These are phyloP conservation scores for Jordanella pulchra DNA, from an alignment of 2,797 vertebrate genomes.

Conservation along the genomic window DNA sequence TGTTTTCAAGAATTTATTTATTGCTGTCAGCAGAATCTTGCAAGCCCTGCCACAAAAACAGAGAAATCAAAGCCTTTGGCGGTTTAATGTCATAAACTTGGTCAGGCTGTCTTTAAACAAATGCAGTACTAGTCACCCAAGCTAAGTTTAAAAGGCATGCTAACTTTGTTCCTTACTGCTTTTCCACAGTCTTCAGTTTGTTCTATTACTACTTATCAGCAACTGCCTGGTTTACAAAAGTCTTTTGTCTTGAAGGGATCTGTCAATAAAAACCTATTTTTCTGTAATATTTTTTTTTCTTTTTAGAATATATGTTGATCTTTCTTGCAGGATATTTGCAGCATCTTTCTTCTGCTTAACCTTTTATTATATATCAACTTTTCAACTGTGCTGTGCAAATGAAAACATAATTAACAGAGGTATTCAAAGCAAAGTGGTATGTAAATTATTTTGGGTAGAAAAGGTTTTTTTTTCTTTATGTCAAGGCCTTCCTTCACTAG, in stretches of 20 bases:
- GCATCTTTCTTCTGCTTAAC: no score
- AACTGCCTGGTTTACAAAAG: constrained; percentile 3
- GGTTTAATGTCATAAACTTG: constrained; percentile 18
- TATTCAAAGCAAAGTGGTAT: neutral
- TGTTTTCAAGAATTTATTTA: constrained; percentile 29
- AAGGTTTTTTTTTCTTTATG: neutral
- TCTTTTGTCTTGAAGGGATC: constrained; percentile 9
- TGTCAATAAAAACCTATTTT: constrained; percentile 25
- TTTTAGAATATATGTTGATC: neutral
- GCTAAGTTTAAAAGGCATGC: constrained; percentile 7
- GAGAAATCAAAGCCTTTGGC: constrained; percentile 39
- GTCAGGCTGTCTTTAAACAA: constrained; percentile 9
- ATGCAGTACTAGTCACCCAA: neutral
- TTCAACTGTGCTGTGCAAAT: neutral
- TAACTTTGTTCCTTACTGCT: constrained; percentile 1
- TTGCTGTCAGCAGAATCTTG: constrained; percentile 20
- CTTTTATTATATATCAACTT: neutral
- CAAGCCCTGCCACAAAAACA: constrained; percentile 5
- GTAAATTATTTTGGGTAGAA: neutral
- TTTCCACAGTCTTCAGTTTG: constrained; percentile 2
- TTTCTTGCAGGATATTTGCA: no score
- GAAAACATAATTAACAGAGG: neutral
- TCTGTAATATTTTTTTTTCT: neutral
- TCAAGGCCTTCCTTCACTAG: neutral
- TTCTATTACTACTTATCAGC: constrained; percentile 4